Base-by-base conservation (phyloP, 2,113 vertebrate genomes). In the Acanthochromis polyacanthus region DNA sequence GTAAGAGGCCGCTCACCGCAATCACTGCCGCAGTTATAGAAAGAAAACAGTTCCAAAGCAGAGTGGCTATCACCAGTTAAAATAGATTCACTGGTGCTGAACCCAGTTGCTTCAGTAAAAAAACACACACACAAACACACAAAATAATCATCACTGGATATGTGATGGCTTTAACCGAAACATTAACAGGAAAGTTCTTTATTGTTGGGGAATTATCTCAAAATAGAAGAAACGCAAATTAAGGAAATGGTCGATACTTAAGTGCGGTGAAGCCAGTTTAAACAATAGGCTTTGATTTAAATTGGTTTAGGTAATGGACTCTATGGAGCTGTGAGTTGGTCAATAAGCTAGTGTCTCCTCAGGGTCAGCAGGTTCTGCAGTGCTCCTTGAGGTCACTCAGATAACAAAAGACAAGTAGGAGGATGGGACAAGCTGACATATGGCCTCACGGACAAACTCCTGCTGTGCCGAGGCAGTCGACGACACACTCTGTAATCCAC, bases 221-320 rank as follows among this genome's bases (percentile, higher is more conserved):
- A 63, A 68, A 32, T 46, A 66, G 56, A 64, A 78, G 51, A 74
- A 71, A 82, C 64, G 45, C 10, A 23, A 77, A 73, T 82, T 75
- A 79, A 79, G 65, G 16, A 70, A 79, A 78, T 38, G 45, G 81
- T 89, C 78, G 20, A 83, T 92, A 83, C 3, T 40, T 69, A 82
- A 71, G 63, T n/a, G 36, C 40, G 59, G 53, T 32, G 60, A 76
- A 66, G 66, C 69, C 65, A 46, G 83, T 71, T 83, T 52, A 38
- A 85, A 88, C 71, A 80, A 80, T 19, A 40, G 75, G 63, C 43
- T 45, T 56, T 75, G 85, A 77, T 90, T 87, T 88, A 78, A 93
- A 91, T 88, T 86, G 85, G 84, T 89, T 88, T 85, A 78, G 81
- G 89, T 91, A 88, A 93, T 90, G 86, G 89, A 90, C 28, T 90